These are phyloP conservation scores for Holacanthus passer DNA, from an alignment of 2,113 vertebrate species.

Conservation along the genomic window DNA sequence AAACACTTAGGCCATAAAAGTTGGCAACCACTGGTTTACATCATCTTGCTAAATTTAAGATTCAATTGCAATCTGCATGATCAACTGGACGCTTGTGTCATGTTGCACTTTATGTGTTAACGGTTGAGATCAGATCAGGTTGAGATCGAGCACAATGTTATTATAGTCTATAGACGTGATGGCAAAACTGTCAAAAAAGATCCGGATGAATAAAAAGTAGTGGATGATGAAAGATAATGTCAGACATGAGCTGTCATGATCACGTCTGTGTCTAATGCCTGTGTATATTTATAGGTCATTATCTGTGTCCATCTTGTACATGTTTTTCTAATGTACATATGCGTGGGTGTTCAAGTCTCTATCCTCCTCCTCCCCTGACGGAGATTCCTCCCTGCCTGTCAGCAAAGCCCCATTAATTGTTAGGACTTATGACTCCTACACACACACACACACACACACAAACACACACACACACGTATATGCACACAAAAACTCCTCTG, in stretches of 20 bases:
- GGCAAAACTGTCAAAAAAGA: background rate
- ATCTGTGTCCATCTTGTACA: background rate
- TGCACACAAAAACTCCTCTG: constrained; percentile 22
- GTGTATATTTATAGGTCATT: background rate
- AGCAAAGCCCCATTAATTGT: constrained; percentile 52
- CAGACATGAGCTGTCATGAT: too few species aligned
- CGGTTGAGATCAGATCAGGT: too few species aligned
- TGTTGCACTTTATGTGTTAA: too few species aligned
- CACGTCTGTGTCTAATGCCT: background rate
- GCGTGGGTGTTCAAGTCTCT: constrained; percentile 1
- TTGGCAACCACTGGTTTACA: background rate
- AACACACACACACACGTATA: background rate
- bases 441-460: background rate
- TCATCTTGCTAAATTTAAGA: background rate
- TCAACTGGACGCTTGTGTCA: background rate
- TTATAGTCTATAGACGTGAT: background rate
- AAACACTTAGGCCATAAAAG: too few species aligned
- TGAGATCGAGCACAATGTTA: background rate
- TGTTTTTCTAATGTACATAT: constrained; percentile 11
- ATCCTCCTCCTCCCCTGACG: constrained; percentile 16
- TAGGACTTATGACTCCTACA: background rate
- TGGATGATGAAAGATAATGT: background rate
- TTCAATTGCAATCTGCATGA: background rate
- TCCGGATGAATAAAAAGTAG: background rate
- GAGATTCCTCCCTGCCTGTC: constrained; percentile 61